Conservation (phyloP, 2,888 invertebrate species). For the Agriopis aurantiaria region DNA sequence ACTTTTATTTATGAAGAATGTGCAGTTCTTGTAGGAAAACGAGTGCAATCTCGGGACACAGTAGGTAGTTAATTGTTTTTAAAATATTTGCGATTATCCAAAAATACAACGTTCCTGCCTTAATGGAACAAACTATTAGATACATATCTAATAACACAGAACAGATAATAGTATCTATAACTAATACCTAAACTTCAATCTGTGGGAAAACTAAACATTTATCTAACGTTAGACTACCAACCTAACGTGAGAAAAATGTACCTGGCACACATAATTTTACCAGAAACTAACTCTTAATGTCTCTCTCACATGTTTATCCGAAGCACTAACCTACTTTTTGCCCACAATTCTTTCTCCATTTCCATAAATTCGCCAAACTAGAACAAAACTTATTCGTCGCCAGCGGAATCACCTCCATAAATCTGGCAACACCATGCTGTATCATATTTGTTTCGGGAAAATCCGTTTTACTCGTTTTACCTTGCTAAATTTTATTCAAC, state of each 20-base stretch:
- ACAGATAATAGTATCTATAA: neutral
- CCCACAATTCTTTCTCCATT: constrained; percentile 41
- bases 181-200: neutral
- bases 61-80: too few species aligned
- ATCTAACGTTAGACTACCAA: too few species aligned
- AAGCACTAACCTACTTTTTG: constrained; percentile 24
- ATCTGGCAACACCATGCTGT: constrained; percentile 54
- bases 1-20: too few species aligned
- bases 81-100: too few species aligned
- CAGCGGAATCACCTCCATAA: constrained; percentile 52
- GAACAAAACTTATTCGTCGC: constrained; percentile 50
- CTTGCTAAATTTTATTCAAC: constrained; percentile 55
- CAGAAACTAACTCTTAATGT: constrained; percentile 5
- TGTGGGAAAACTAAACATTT: neutral
- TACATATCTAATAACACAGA: neutral
- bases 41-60: too few species aligned
- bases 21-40: too few species aligned
- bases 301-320: constrained; percentile 5
- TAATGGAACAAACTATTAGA: too few species aligned
- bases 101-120: too few species aligned
- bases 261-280: neutral
- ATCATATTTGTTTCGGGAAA: constrained; percentile 57
- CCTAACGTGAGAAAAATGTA: neutral
- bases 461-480: constrained; percentile 51
- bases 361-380: constrained; percentile 43